A percentile compares a stretch with the other conserved stretches of the same genome.
These are phyloP conservation scores for Eunapius fragilis DNA, from an alignment of 37 sponge, comb jelly and placozoan species.

Conservation along the genomic window DNA sequence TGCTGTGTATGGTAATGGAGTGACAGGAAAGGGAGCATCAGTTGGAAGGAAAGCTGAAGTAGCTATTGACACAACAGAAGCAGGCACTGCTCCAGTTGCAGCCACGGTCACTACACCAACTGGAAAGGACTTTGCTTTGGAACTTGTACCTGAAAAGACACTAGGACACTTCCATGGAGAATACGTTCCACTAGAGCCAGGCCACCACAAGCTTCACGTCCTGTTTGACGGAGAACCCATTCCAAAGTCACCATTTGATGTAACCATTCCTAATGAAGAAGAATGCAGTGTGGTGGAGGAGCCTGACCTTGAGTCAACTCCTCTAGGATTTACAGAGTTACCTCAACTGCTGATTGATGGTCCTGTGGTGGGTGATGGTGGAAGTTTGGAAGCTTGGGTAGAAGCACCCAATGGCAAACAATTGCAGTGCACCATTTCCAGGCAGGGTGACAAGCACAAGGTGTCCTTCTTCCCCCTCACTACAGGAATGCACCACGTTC, in stretches of 20 bases:
- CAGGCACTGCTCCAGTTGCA: constrained; percentile 54
- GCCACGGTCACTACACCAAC: constrained; percentile 29
- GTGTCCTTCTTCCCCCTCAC: constrained; percentile 33
- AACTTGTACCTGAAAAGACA: constrained; percentile 8
- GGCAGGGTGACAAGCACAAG: constrained; percentile 1
- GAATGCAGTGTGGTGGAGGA: constrained; percentile 7
- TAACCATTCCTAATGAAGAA: constrained; percentile 14
- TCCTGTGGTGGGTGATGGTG: constrained; percentile 1
- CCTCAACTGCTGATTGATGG: constrained; percentile 65
- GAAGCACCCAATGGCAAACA: constrained; percentile 8
- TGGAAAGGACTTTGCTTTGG: constrained; percentile 19
- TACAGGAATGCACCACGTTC: constrained; percentile 60
- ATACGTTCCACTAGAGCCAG: constrained; percentile 48
- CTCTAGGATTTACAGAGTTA: neutral
- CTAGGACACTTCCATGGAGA: neutral
- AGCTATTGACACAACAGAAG: constrained; percentile 53
- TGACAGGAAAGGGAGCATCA: constrained; percentile 61
- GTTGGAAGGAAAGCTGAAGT: constrained; percentile 55
- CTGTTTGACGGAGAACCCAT: constrained; percentile 63
- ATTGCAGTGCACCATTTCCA: constrained; percentile 54
- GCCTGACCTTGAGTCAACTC: too few species aligned
- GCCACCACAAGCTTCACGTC: constrained; percentile 42
- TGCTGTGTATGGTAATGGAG: constrained; percentile 72
- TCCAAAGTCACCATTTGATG: constrained; percentile 63
- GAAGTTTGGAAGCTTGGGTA: constrained; percentile 14